Evolutionary conservation across 1,140 invertebrate species (phyloP), one percentile per base, ranked within the genome.

Genomic region (Maniola jurtina): DNA sequence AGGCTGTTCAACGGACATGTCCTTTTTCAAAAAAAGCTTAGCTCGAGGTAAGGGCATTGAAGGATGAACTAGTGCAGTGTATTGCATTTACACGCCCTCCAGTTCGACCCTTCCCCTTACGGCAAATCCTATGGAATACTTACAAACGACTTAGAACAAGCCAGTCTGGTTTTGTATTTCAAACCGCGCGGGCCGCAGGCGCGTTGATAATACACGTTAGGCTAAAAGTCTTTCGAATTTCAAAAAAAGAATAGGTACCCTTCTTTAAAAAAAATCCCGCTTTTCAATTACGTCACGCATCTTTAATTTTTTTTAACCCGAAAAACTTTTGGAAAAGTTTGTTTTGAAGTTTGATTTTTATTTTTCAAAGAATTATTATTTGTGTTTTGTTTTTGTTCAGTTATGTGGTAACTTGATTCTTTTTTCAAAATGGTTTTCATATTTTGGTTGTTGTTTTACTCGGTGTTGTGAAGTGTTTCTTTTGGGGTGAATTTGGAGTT

Each of bases 111-210:
- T 89, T 89, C 87, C 87, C 87, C 84, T 84, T 86, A 83, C 84
- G 70, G 79, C 85, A 81, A 85, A 85, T 89, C 85, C 84, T 88
- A 88, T 87, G 83, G 87, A 86, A 89, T 88, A 89, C 86, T 86
- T 87, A 89, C 87, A 84, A 84, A 80, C 83, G 83, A 83, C 81
- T 88, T 84, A 81, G 79, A 79, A 76, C 84, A 83, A 87, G 87
- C 85, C 87, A 89, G 87, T 89, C 87, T 89, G 87, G 84, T 88
- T 86, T 87, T 84, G 85, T 81, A 73, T 80, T 82, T 79, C 83
- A 71, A 80, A 78, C 79, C 79, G 87, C 87, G 76, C 84, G 81
- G 83, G 75, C 79, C 82, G 77, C 79, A 77, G 73, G 72, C 82
- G 80, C 85, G 82, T 73, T 75, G 56, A 72, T 65, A 64, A 70